Base-by-base conservation (phyloP, 2,888 invertebrate genomes). In the Apamea crenata region DNA sequence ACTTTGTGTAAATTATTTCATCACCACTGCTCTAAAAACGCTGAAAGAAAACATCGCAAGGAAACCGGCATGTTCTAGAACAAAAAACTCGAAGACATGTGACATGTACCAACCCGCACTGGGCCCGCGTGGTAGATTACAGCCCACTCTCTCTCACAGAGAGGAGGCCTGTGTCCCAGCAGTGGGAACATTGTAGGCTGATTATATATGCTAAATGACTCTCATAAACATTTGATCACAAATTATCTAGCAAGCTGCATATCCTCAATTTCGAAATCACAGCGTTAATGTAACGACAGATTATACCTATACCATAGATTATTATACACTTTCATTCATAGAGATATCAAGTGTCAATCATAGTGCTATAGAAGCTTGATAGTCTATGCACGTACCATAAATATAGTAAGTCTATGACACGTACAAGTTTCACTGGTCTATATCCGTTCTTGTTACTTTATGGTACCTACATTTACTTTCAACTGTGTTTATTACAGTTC, bases 291-390 rank as follows among this genome's bases (percentile, higher is more conserved):
- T 12, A 59, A 16, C 40, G 25, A 44, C 5, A 69, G 56, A 81
- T 68, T 85, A 85, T 53, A 71, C 63, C 8, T 29, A 14, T 4
- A 65, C 69, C 79, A 84, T 36, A 84, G 59, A 70, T 70, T 78
- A 80, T 73, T 80, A 70, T 44, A 82, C 72, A 86, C 83, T 83
- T 83, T 86, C 83, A 77, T 65, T 40, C 40, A 77, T 82, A 82
- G 65, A 77, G 66, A 86, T 68, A 78, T 87, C 84, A 83, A 83
- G 63, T 84, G 84, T 87, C 87, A 83, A 83, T 87, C 84, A 84
- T 77, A 82, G 65, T 36, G 47, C 25, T 76, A n/a, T 66, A 59
- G 73, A 70, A 68, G 67, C 72, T 82, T 86, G 67, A 71, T 82
- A 83, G 67, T 87, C 73, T 84, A 44, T 68, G 66, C 84, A 84